phyloP scores from a whole-genome alignment of 2,888 invertebrate genomes.

The Liodrosophila aerea region DNA sequence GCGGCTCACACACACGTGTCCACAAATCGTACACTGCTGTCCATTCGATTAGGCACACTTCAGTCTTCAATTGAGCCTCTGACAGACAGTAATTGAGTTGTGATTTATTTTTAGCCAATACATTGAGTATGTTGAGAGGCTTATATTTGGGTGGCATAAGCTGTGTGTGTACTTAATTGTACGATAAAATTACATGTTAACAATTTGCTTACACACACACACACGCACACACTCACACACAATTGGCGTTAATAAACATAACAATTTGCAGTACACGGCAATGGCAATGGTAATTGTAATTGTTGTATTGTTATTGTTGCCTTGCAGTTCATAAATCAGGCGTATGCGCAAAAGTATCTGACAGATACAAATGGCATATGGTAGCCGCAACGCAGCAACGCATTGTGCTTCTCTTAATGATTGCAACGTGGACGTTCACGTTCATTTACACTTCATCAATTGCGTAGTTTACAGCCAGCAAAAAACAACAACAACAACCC shows the following conservation, averaged over 20 bases:
- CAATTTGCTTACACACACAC: conserved; percentile 39
- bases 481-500: conserved; percentile 14
- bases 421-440: conserved; percentile 65
- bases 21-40: not conserved
- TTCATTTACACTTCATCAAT: conserved; percentile 72
- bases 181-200: conserved; percentile 40
- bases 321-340: conserved; percentile 69
- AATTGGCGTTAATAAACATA: conserved; percentile 55
- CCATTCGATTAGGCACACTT: conserved; percentile 19
- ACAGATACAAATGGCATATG: conserved; percentile 73
- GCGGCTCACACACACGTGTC: conserved; percentile 22
- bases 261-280: conserved; percentile 42
- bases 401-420: conserved; percentile 45
- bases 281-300: conserved; percentile 40
- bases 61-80: not conserved
- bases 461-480: conserved; percentile 64
- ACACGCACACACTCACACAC: no score
- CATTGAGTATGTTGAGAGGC: conserved; percentile 3
- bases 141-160: conserved; percentile 13
- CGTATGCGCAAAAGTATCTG: conserved; percentile 63
- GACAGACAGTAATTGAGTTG: conserved; percentile 22
- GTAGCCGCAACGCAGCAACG: conserved; percentile 22
- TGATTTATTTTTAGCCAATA: conserved; percentile 23
- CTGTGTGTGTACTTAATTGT: conserved; percentile 35
- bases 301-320: conserved; percentile 22